A percentile compares a stretch with the other conserved stretches of the same genome.
These are phyloP conservation scores for Mythimna loreyi DNA, from an alignment of 2,888 invertebrate species.

Conservation along the genomic window DNA sequence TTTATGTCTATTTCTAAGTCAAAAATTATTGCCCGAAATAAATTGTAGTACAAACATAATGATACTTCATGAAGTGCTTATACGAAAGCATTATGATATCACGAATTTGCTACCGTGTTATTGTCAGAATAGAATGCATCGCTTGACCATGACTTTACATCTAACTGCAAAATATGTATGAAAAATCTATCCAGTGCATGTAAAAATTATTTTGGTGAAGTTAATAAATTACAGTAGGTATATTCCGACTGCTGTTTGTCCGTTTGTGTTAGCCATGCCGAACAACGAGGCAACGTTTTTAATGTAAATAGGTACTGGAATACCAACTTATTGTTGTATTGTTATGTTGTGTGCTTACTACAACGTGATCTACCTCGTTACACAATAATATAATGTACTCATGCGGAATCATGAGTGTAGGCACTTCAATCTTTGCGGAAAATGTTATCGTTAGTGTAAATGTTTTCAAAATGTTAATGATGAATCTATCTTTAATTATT, in stretches of 20 bases:
- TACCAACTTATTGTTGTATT: slow-evolving; percentile 61
- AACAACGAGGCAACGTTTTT: slow-evolving; percentile 26
- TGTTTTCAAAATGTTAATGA: not conserved
- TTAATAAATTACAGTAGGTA: slow-evolving; percentile 20
- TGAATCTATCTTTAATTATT: not conserved
- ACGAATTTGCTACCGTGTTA: not conserved
- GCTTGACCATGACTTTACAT: slow-evolving; percentile 8
- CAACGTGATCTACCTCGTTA: slow-evolving; percentile 30
- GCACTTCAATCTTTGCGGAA: slow-evolving; percentile 14
- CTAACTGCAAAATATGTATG: not conserved
- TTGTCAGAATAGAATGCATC: not conserved
- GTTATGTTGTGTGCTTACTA: slow-evolving; percentile 65
- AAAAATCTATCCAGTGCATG: slow-evolving; percentile 17
- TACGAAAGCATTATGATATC: not conserved
- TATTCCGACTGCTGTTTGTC: slow-evolving; percentile 14
- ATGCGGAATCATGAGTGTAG: not conserved
- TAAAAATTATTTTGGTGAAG: slow-evolving; percentile 13
- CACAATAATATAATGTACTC: slow-evolving; percentile 3
- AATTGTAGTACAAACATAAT: not conserved
- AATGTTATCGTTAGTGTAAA: not conserved
- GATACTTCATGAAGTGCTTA: slow-evolving; percentile 2
- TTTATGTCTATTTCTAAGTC: too few relatives aligned
- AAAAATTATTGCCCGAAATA: not conserved
- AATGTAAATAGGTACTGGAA: slow-evolving; percentile 25
- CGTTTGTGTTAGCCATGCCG: slow-evolving; percentile 11